Evolutionary conservation across 2,888 invertebrate species (phyloP), one percentile per base, ranked within the genome.

Genomic region (Eristalinus aeneus): DNA sequence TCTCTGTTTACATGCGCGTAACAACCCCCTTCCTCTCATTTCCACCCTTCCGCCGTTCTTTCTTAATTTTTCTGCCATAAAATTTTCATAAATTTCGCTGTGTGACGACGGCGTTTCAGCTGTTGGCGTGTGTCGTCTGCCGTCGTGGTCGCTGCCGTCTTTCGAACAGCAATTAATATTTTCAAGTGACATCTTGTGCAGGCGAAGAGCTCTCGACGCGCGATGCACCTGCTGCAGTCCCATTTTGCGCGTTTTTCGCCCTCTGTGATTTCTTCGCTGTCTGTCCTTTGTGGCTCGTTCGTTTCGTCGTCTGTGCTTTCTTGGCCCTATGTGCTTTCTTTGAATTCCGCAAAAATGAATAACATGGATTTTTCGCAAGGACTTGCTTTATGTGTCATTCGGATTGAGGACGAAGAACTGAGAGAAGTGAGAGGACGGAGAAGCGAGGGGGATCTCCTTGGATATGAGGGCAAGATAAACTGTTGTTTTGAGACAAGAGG

Each of bases 101-200:
- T 69, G 39, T 68, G 69, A 72, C 72, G 68, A 58, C 80, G 67
- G 68, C 68, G 76, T 81, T 80, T 67, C 65, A 53, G 53, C 65
- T 34, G n/a, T 64, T 58, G 23, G 20, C 39, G 39, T 39, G 27
- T n/a, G 39, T 39, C 39, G 39, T 54, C 56, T 10, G 12, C 54
- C 54, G 64, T 61, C 61, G 27, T 68, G 56, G 34, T 27, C 61
- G 10, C 54, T 54, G 27, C 71, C 65, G 72, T 73, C 68, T 67
- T 78, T 61, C 69, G 74, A 86, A 77, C 82, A 86, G 86, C 86
- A 86, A 86, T 86, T 86, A 86, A 86, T 86, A 86, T 78, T 82
- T 82, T 86, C 77, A 86, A 86, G 86, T 86, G 82, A 71, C 77
- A 86, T 82, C 74, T 64, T 86, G 73, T 64, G 27, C 27, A 5